Evolutionary conservation across 2,888 invertebrate genomes (phyloP).

Genomic region (Eupithecia exiguata): DNA sequence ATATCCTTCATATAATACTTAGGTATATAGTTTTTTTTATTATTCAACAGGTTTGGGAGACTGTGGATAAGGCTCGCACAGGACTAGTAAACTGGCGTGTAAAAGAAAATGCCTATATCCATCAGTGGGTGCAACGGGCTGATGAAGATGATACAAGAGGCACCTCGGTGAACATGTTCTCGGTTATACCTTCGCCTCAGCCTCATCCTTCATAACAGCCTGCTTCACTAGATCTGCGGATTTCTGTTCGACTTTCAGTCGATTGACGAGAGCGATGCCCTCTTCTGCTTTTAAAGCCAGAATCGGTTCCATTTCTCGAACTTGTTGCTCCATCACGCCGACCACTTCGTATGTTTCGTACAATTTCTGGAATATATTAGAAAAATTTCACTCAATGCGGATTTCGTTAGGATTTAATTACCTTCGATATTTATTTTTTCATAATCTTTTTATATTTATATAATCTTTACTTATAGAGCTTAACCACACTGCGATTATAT

Average conservation of each 20-base stretch:
- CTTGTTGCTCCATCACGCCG: slow-evolving; percentile 92
- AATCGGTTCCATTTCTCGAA: slow-evolving; percentile 91
- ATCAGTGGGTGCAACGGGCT: not conserved
- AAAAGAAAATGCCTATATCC: not conserved
- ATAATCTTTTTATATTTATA: no score
- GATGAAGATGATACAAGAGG: not conserved
- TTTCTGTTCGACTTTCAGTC: slow-evolving; percentile 90
- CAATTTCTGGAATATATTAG: slow-evolving; percentile 83
- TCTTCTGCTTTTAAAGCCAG: slow-evolving; percentile 88
- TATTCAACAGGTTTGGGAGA: no score
- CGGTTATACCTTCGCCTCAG: slow-evolving; percentile 87
- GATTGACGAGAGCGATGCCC: slow-evolving; percentile 89
- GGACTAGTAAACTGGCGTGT: not conserved
- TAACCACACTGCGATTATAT: no score
- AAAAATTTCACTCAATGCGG: not conserved
- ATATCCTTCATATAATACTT: no score
- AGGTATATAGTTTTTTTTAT: no score
- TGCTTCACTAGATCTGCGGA: slow-evolving; percentile 92
- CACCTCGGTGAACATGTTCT: not conserved
- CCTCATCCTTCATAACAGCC: slow-evolving; percentile 92
- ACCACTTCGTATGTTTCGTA: slow-evolving; percentile 92
- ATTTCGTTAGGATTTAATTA: not conserved
- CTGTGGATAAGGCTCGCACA: no score
- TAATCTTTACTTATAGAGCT: no score
- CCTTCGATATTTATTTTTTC: no score